Percentiles rank a stretch among this genome's conserved stretches.
phyloP scores from a whole-genome alignment of 2,888 invertebrate species.

The Colletes collaris region DNA sequence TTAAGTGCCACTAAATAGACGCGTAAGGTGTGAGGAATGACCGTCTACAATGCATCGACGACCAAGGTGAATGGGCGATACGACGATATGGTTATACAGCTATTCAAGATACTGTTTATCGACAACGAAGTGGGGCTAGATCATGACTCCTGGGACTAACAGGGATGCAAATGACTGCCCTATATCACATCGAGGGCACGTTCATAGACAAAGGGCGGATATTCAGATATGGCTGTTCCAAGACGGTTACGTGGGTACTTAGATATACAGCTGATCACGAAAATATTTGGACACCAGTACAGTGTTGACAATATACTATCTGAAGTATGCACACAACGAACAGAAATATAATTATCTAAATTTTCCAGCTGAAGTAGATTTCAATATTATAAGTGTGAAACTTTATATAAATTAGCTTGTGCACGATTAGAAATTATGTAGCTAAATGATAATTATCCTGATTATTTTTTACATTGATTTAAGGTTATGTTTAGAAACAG shows the following conservation, averaged over 20 bases:
- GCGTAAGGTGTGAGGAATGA: constrained; percentile 62
- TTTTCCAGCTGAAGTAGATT: too few relatives aligned
- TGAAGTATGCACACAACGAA: too few relatives aligned
- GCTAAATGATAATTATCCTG: too few relatives aligned
- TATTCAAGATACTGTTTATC: constrained; percentile 69
- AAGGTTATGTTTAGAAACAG: too few relatives aligned
- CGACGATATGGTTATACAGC: constrained; percentile 50
- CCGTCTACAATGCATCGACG: constrained; percentile 53
- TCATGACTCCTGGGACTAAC: constrained; percentile 61
- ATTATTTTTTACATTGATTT: too few relatives aligned
- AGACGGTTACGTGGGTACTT: constrained; percentile 17
- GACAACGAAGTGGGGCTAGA: constrained; percentile 60
- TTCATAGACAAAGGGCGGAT: constrained; percentile 51
- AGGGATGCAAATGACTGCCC: constrained; percentile 69
- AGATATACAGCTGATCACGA: background rate
- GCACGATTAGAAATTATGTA: too few relatives aligned
- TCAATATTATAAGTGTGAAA: too few relatives aligned
- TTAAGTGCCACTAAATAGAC: constrained; percentile 65
- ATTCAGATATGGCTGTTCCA: constrained; percentile 18
- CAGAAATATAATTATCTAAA: too few relatives aligned
- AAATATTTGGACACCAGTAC: too few relatives aligned
- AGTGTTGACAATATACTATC: too few relatives aligned
- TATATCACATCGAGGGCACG: constrained; percentile 52
- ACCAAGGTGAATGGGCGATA: constrained; percentile 51
- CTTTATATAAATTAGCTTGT: too few relatives aligned